phyloP scores from a whole-genome alignment of 2,113 vertebrate species.

The Etia nguti region DNA sequence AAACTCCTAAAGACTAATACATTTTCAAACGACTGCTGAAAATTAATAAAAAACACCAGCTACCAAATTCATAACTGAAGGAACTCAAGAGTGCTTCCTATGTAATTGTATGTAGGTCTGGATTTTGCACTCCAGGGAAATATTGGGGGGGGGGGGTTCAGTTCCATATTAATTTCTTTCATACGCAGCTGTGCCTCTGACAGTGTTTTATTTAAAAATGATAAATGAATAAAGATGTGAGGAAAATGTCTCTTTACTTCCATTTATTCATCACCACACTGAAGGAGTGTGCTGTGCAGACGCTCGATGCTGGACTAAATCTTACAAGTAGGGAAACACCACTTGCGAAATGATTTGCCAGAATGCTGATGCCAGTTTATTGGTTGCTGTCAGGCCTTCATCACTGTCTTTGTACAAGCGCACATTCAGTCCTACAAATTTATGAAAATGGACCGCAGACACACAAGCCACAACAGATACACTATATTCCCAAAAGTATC shows the following conservation, averaged over 20 bases:
- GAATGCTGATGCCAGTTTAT: neutral
- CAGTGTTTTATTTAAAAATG: neutral
- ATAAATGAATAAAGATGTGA: neutral
- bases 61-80: neutral
- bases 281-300: neutral
- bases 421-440: neutral
- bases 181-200: neutral
- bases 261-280: neutral
- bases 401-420: neutral
- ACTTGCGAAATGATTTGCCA: neutral
- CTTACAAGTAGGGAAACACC: neutral
- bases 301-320: accelerated
- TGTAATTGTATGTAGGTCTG: neutral
- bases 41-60: neutral
- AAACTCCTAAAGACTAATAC: neutral
- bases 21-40: neutral
- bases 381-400: neutral
- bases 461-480: neutral
- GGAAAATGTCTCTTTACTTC: neutral
- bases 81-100: neutral
- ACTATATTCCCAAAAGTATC: neutral
- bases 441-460: neutral
- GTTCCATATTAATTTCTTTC: neutral
- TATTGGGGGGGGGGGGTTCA: neutral
- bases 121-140: neutral